Percentiles rank a stretch among this genome's conserved stretches.
Conservation (phyloP, 1,140 invertebrate species). For the Pararge aegeria region DNA sequence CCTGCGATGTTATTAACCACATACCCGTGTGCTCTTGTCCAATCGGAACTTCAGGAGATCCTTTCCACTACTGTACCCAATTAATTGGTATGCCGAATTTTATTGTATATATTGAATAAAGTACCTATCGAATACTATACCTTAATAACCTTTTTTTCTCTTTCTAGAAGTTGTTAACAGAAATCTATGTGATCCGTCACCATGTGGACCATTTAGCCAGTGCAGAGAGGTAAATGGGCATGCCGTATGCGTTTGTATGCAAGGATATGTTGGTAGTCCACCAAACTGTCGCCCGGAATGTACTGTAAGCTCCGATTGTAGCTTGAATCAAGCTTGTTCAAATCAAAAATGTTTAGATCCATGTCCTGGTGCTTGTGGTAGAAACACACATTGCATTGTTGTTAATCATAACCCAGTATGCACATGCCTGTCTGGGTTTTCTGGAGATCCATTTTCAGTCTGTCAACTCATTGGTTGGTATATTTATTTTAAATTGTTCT, state of each 20-base stretch:
- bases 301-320: slow-evolving; percentile 84
- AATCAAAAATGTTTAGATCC: slow-evolving; percentile 87
- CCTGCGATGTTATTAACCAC: slow-evolving; percentile 90
- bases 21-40: slow-evolving; percentile 86
- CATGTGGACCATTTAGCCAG: slow-evolving; percentile 85
- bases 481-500: slow-evolving; percentile 1
- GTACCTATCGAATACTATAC: not conserved
- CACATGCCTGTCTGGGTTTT: slow-evolving; percentile 81
- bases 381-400: slow-evolving; percentile 83
- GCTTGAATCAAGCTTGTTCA: slow-evolving; percentile 82
- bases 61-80: slow-evolving; percentile 83
- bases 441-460: slow-evolving; percentile 83
- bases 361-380: slow-evolving; percentile 86
- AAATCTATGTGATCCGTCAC: slow-evolving; percentile 81
- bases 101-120: slow-evolving; percentile 32
- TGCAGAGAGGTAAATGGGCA: slow-evolving; percentile 84
- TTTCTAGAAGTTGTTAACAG: slow-evolving; percentile 49
- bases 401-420: slow-evolving; percentile 85
- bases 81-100: slow-evolving; percentile 65
- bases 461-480: slow-evolving; percentile 81
- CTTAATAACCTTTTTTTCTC: slow-evolving; percentile 12
- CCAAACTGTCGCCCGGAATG: slow-evolving; percentile 87
- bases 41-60: slow-evolving; percentile 85
- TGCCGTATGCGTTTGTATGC: slow-evolving; percentile 85
- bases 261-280: slow-evolving; percentile 86